These are phyloP conservation scores for Bicyclus anynana DNA, from an alignment of 1,140 invertebrate genomes.

Conservation along the genomic window DNA sequence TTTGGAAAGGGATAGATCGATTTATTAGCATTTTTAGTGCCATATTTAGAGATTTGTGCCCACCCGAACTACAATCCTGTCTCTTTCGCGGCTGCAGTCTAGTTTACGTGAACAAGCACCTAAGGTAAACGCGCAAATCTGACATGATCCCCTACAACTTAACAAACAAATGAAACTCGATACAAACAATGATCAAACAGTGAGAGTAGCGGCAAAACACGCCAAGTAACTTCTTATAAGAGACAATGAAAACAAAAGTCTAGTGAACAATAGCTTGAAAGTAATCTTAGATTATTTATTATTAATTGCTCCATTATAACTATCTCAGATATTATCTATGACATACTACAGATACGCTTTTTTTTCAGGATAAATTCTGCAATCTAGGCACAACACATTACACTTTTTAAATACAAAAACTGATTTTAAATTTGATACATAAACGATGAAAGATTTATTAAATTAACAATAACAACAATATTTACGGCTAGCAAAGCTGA, in stretches of 20 bases:
- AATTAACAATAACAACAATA: no score
- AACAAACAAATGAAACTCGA: constrained; percentile 32
- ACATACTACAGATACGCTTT: not conserved
- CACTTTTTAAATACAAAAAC: not conserved
- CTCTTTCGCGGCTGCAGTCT: no score
- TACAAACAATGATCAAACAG: constrained; percentile 61
- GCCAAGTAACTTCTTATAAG: constrained; percentile 4
- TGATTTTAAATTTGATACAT: no score
- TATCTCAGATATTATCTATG: constrained; percentile 2
- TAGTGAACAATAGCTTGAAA: constrained; percentile 11
- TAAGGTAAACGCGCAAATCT: constrained; percentile 15
- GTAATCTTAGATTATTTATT: constrained; percentile 7
- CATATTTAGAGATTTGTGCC: no score
- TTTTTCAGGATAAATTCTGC: constrained; percentile 3
- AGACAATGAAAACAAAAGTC: constrained; percentile 12
- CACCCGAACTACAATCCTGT: no score
- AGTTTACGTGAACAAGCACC: no score
- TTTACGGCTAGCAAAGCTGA: no score
- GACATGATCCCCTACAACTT: constrained; percentile 30
- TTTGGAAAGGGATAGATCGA: no score
- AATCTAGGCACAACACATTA: constrained; percentile 12
- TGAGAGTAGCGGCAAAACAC: constrained; percentile 25
- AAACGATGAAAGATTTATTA: no score
- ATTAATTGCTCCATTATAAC: constrained; percentile 8
- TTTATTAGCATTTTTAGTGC: no score